A percentile compares a stretch with the other conserved stretches of the same genome.
Conservation (phyloP, 1,140 invertebrate genomes). For the Lepidotrigona ventralis region DNA sequence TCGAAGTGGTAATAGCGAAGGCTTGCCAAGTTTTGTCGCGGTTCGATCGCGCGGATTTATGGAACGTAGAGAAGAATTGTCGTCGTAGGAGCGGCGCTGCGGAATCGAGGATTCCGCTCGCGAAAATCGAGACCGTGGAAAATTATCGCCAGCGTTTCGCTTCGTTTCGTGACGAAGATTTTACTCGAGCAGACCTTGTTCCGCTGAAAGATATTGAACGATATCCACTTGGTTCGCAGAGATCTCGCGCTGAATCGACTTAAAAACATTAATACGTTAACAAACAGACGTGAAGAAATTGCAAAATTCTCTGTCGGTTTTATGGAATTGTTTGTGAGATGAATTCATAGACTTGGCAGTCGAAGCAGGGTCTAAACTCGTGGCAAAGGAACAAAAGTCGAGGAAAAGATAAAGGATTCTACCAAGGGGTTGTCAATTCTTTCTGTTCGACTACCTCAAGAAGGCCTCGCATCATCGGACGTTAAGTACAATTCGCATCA, state of each 20-base stretch:
- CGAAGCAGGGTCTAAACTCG: not conserved
- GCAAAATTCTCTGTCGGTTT: too few species aligned
- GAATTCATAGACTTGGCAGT: not conserved
- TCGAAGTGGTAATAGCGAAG: conserved; percentile 4
- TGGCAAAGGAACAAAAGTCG: not conserved
- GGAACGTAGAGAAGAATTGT: not conserved
- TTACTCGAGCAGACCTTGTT: not conserved
- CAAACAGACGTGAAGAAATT: too few species aligned
- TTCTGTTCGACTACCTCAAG: conserved; percentile 10
- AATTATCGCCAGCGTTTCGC: conserved; percentile 11
- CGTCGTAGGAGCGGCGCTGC: not conserved
- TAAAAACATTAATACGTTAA: not conserved
- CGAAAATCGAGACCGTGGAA: not conserved
- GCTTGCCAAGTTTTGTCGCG: not conserved
- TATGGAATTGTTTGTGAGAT: not conserved
- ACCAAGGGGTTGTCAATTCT: conserved; percentile 47
- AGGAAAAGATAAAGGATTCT: conserved; percentile 13
- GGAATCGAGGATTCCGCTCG: not conserved
- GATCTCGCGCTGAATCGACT: not conserved
- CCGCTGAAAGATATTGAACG: not conserved
- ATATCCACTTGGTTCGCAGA: not conserved
- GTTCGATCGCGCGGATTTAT: not conserved
- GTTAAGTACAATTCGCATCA: conserved; percentile 25
- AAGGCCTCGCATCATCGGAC: conserved; percentile 32
- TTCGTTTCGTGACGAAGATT: conserved; percentile 5